Percentiles rank a stretch among this genome's conserved stretches.
Conservation (phyloP, 1,140 invertebrate genomes). For the Drosophila arawakana region DNA sequence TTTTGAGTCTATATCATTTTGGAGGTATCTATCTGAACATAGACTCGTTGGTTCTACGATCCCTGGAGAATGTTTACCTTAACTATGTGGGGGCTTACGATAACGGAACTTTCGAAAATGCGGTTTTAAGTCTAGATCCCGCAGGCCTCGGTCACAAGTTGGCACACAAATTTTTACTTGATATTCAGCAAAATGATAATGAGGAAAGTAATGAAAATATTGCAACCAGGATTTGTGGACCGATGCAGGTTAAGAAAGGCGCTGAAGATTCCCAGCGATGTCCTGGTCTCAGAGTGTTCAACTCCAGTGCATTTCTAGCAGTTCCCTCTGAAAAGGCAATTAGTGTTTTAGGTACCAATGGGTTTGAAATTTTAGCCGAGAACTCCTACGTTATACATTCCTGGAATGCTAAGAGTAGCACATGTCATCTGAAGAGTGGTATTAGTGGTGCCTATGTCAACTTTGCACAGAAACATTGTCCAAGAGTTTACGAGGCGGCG, state of each 20-base stretch:
- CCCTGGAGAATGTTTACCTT: not conserved
- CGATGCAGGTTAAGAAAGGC: not conserved
- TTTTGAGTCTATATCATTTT: conserved; percentile 88
- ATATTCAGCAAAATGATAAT: not conserved
- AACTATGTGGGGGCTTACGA: conserved; percentile 9
- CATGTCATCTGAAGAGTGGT: too few relatives aligned
- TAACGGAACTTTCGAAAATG: conserved; percentile 5
- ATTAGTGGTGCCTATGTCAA: too few relatives aligned
- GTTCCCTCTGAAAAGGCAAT: not conserved
- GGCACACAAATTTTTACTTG: not conserved
- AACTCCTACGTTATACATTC: not conserved
- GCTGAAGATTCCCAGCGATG: not conserved
- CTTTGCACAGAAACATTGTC: too few relatives aligned
- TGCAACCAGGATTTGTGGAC: not conserved
- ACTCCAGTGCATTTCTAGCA: not conserved
- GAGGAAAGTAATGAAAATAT: not conserved
- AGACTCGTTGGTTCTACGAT: conserved; percentile 1
- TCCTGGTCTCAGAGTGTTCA: conserved; percentile 11
- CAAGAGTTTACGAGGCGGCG: too few relatives aligned
- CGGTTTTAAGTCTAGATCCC: not conserved
- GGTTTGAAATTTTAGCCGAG: not conserved
- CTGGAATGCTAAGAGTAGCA: too few relatives aligned
- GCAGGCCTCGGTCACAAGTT: not conserved
- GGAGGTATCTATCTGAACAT: conserved; percentile 14
- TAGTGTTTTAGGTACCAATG: not conserved